These are phyloP conservation scores for Meganola albula DNA, from an alignment of 2,888 invertebrate genomes.

Conservation along the genomic window DNA sequence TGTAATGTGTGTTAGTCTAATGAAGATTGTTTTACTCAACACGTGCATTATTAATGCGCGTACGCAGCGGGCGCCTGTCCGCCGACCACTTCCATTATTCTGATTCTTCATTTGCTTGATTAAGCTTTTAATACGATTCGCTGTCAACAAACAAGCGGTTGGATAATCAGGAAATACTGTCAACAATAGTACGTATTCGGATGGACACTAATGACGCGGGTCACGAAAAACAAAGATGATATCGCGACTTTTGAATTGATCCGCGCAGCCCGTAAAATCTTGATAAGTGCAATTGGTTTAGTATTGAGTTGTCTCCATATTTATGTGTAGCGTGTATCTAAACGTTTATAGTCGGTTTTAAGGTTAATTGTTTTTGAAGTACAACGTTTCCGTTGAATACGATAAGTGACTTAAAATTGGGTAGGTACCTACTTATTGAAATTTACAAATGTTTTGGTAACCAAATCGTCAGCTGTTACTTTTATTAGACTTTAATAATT, in stretches of 20 bases:
- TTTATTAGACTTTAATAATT: no score
- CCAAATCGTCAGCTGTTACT: no score
- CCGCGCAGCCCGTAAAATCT: slow-evolving; percentile 34
- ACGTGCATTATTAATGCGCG: slow-evolving; percentile 75
- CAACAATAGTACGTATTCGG: slow-evolving; percentile 45
- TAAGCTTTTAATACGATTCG: slow-evolving; percentile 76
- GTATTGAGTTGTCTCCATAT: slow-evolving; percentile 26
- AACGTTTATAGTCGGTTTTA: no score
- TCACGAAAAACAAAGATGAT: slow-evolving; percentile 63
- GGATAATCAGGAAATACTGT: slow-evolving; percentile 68
- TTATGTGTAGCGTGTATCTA: background rate
- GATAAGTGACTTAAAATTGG: no score
- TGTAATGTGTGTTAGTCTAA: slow-evolving; percentile 69
- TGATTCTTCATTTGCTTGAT: slow-evolving; percentile 78
- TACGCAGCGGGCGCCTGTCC: slow-evolving; percentile 61
- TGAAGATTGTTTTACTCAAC: slow-evolving; percentile 73
- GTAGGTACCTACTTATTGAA: no score
- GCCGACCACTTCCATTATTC: slow-evolving; percentile 67
- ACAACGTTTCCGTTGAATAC: no score
- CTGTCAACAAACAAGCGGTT: slow-evolving; percentile 60
- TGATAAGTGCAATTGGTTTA: slow-evolving; percentile 28
- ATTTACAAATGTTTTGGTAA: no score
- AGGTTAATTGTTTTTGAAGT: no score
- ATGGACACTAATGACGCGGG: slow-evolving; percentile 56
- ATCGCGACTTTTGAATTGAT: slow-evolving; percentile 47